Evolutionary conservation across 2,113 vertebrate species (phyloP).

Genomic region (Empidonax alnorum): DNA sequence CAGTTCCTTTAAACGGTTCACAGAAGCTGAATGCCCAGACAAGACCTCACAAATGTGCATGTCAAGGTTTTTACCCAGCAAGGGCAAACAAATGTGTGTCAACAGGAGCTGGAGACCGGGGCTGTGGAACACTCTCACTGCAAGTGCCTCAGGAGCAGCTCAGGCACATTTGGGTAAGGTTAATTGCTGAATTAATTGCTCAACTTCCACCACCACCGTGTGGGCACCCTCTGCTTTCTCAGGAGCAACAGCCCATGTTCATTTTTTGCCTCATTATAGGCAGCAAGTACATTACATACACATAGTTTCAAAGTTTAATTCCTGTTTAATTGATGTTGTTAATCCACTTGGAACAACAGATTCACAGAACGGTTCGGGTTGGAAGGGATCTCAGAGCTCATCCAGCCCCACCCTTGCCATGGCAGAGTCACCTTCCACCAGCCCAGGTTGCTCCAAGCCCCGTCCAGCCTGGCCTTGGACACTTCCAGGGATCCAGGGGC

Average conservation of each 20-base stretch:
- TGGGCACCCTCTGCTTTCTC: neutral
- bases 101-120: neutral
- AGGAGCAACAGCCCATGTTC: neutral
- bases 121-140: rapidly evolving
- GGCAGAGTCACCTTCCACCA: neutral
- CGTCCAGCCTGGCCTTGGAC: neutral
- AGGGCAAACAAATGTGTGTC: neutral
- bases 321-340: neutral
- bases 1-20: neutral
- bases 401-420: neutral
- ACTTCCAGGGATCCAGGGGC: neutral
- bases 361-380: neutral
- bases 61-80: neutral
- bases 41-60: neutral
- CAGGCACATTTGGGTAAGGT: neutral
- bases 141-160: neutral
- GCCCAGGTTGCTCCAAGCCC: neutral
- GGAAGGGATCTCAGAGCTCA: neutral
- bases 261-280: neutral
- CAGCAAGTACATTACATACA: neutral
- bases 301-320: neutral
- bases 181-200: neutral
- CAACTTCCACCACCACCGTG: neutral
- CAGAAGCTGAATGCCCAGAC: neutral
- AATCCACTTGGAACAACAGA: neutral